These are phyloP conservation scores for Calcarius lapponicus DNA, from an alignment of 2,797 vertebrate genomes.

Conservation along the genomic window DNA sequence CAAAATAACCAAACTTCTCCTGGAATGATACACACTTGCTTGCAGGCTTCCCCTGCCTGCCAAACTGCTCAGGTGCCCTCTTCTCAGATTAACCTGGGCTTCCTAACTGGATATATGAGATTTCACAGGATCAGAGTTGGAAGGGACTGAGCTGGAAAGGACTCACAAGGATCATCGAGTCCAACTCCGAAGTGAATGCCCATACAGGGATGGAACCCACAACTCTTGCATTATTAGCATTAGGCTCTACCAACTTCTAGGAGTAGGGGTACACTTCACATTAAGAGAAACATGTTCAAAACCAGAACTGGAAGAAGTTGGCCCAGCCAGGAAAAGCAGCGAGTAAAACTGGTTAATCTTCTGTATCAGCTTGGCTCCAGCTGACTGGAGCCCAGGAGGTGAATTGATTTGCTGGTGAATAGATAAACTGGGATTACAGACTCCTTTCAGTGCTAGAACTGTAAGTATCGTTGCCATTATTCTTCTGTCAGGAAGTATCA, in stretches of 20 bases:
- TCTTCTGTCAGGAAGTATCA: neutral
- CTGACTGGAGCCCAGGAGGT: neutral
- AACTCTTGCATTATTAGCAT: neutral
- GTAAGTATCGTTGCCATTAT: conserved; percentile 1
- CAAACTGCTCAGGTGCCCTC: neutral
- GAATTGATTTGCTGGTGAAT: neutral
- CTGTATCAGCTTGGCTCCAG: neutral
- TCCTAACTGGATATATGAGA: neutral
- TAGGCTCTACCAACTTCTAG: neutral
- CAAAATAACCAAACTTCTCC: neutral
- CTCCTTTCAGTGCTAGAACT: conserved; percentile 4
- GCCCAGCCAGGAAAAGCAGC: neutral
- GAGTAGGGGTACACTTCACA: neutral
- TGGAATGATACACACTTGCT: neutral
- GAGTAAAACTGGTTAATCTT: neutral
- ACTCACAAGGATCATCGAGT: neutral
- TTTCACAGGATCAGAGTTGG: neutral
- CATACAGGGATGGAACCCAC: neutral
- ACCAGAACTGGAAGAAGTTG: neutral
- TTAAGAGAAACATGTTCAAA: neutral
- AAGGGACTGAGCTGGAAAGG: neutral
- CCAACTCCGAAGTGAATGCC: neutral
- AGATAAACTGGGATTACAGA: neutral
- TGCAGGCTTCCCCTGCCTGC: neutral
- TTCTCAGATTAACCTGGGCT: neutral